Evolutionary conservation across 1,140 invertebrate species (phyloP), one percentile per base, ranked within the genome.

Genomic region (Zaprionus capensis): DNA sequence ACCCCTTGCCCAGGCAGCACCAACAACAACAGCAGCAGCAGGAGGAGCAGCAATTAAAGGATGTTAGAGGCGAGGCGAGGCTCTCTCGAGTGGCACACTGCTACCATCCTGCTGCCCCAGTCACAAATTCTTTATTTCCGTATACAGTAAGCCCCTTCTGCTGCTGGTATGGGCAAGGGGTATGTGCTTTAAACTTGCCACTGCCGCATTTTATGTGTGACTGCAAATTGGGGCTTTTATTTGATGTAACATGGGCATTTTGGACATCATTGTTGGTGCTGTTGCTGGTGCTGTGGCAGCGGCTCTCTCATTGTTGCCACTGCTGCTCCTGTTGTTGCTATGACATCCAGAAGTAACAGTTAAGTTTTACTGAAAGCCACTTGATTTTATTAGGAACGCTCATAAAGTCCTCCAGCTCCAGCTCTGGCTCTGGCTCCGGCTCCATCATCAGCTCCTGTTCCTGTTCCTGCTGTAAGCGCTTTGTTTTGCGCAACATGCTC

Each of bases 351-450:
- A 82, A 80, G 70, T 82, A 87, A 86, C 83, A 78, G 80, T 80
- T 80, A 82, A 86, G 76, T 87, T 86, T 86, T 80, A 87, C 81
- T 78, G 77, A 75, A 86, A 83, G 80, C 83, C 83, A 86, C 83
- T 86, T 87, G 80, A 87, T 87, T 86, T 86, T 86, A 86, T 86
- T 87, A 78, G 80, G 58, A 86, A 66, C 77, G 56, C 83, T 82
- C 77, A 72, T 82, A 87, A 86, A 86, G 78, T 80, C 68, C 62
- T 79, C 64, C 56, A 34, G 56, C n/a, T 26, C 17, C 20, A 6
- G 26, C 5, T 28, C 26, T 28, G 26, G 31, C n/a, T 7, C 17
- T 11, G 17, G 6, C 15, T 6, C 22, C n/a, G 6, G 28, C 9
- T 24, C n/a, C 9, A 17, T n/a, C 38, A 6, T 7, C 41, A 44